Base-by-base conservation (phyloP, 2,113 vertebrate genomes). In the Gobius niger region DNA sequence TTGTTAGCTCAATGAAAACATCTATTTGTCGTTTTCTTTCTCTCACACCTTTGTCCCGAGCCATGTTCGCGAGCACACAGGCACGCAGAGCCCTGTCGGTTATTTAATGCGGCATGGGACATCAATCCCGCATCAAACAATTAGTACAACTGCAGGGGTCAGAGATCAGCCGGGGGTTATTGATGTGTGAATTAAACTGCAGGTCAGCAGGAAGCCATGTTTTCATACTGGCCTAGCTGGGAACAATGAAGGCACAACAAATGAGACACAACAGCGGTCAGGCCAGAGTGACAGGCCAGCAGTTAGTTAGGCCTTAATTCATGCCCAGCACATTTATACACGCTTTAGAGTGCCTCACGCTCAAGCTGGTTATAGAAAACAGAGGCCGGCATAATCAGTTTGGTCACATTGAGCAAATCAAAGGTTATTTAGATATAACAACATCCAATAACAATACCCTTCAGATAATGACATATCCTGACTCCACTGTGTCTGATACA, bases 171-270 rank as follows among this genome's bases (percentile, higher is more conserved):
- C 70, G 59, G 77, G 77, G 89, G 82, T 90, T 91, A 92, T 90
- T 89, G 91, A 90, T 85, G 85, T 84, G 81, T 91, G 89, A 92
- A 92, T 93, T 91, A 93, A 91, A 92, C 77, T 91, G 91, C 88
- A 78, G 86, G 90, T 93, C 92, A 93, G 90, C 92, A 92, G 88
- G 90, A 91, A 90, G 88, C 88, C 80, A 85, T 87, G 90, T 87
- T 88, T 87, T 88, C 86, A 91, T 88, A 87, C 78, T 9, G 76
- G 77, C 82, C 77, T 14, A 70, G 64, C 63, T 65, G 10, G 40
- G 84, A 86, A 92, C 85, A 90, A 89, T 87, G 81, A 86, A 84
- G 77, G 72, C 71, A 88, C 73, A 89, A 89, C 85, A 91, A 86
- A 85, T 83, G 84, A 81, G 63, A 77, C 78, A 87, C 82, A 84